Base-by-base conservation (phyloP, 2,797 vertebrate genomes). In the Chiloscyllium punctatum region DNA sequence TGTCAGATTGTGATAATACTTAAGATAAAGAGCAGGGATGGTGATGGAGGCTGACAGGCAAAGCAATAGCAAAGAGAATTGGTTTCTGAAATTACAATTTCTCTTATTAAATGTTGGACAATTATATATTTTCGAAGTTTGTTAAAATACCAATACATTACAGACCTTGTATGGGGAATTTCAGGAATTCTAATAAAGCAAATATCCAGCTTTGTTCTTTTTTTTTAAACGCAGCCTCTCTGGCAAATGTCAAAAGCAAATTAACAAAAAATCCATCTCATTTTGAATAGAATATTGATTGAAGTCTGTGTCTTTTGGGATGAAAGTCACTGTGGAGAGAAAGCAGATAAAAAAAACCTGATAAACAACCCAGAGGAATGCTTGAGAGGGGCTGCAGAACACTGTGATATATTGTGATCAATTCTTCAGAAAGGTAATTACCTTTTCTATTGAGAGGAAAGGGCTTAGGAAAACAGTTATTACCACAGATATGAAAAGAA, bases 111-210 rank as follows among this genome's bases (percentile, higher is more conserved):
- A 53, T 33, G 33, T 91, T 66, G 62, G 53, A 5, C 57, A 66
- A 91, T 91, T 91, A 66, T 91, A 91, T 66, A 91, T 57, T 91
- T 91, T n/a, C 88, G n/a, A 66, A 91, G 51, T 66, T 66, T 66
- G 88, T 66, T n/a, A 33, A 66, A 66, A n/a, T 21, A n/a, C 53
- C 30, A n/a, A 18, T n/a, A n/a, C 88, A 16, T 66, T n/a, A 91
- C 15, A 21, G 53, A n/a, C 7, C 18, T 21, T 4, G 57, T 66
- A 15, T 57, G 53, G 88, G 88, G 88, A 91, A n/a, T 66, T 66
- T 66, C 27, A 91, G 82, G 82, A 48, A 84, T 91, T 66, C 33
- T 57, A 91, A 57, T 91, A 66, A 66, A 48, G 82, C 88, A 57
- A 66, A 57, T 16, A 33, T n/a, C 4, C 16, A 66, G 53, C 88